Conservation (phyloP, 2,113 vertebrate species). For the Mustela lutreola region DNA sequence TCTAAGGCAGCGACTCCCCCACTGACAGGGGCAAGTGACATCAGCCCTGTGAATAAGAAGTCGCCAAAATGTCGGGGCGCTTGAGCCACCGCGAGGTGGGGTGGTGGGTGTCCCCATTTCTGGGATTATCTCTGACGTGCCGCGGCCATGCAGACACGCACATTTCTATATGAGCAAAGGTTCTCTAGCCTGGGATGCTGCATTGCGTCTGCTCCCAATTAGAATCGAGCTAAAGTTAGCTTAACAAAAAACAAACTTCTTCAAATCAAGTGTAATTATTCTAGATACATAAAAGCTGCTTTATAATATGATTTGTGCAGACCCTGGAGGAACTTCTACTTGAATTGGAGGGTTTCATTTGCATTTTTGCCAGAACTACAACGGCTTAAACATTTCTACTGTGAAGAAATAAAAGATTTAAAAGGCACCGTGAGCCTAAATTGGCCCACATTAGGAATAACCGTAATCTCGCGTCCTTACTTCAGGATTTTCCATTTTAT, state of each 20-base stretch:
- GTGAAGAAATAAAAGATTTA: constrained; percentile 29
- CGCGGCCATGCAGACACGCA: neutral
- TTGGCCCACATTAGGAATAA: neutral
- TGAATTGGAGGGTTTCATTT: constrained; percentile 58
- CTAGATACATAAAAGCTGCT: constrained; percentile 75
- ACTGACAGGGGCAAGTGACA: neutral
- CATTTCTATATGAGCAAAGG: neutral
- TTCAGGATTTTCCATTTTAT: neutral
- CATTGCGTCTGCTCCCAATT: constrained; percentile 58
- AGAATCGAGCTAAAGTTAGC: constrained; percentile 59
- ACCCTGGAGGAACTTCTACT: constrained; percentile 57
- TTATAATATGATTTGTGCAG: constrained; percentile 68
- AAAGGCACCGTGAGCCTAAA: neutral
- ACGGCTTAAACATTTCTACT: neutral
- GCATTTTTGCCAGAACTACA: constrained; percentile 20
- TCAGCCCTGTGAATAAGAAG: neutral
- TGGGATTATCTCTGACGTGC: neutral
- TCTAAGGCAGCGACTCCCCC: too few relatives aligned
- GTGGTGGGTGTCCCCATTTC: neutral
- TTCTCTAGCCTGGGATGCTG: neutral
- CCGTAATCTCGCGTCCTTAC: neutral
- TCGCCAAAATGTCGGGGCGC: neutral
- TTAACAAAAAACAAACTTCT: constrained; percentile 71
- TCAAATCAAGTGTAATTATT: constrained; percentile 76
- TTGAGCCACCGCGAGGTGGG: neutral